A percentile compares a stretch with the other conserved stretches of the same genome.
Evolutionary conservation across 53 echinoderm and acorn worm genomes (phyloP).

Genomic region (Paelopatides confundens): DNA sequence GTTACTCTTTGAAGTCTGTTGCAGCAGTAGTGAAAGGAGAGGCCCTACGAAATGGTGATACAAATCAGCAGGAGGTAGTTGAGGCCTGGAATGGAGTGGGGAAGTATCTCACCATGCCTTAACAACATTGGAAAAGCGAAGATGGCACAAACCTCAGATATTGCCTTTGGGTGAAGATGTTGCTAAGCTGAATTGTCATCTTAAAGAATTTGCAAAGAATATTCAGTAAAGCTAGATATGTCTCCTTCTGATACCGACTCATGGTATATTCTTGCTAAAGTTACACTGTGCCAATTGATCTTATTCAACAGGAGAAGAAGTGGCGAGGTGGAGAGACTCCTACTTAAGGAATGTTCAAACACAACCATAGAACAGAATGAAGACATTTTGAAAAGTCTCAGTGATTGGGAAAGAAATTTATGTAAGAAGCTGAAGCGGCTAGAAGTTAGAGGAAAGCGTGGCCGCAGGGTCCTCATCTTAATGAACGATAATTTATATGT

Average conservation of each 20-base stretch:
- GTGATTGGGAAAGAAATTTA: slow-evolving; percentile 42
- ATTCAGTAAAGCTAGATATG: not conserved
- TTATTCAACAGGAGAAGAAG: slow-evolving; percentile 58
- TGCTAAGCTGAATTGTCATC: not conserved
- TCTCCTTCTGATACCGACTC: not conserved
- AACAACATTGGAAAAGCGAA: slow-evolving; percentile 26
- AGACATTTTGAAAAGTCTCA: slow-evolving; percentile 34
- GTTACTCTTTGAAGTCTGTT: slow-evolving; percentile 50
- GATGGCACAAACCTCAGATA: slow-evolving; percentile 52
- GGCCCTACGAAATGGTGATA: slow-evolving; percentile 18
- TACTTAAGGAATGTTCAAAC: slow-evolving; percentile 5
- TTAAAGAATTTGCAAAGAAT: slow-evolving; percentile 12
- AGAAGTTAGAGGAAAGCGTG: slow-evolving; percentile 65
- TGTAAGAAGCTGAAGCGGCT: slow-evolving; percentile 55
- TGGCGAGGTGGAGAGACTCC: slow-evolving; percentile 58
- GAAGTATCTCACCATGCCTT: slow-evolving; percentile 43
- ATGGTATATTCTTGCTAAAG: slow-evolving; percentile 23
- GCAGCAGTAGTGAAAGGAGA: slow-evolving; percentile 54
- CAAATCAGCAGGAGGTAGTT: not conserved
- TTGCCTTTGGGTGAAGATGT: slow-evolving; percentile 28
- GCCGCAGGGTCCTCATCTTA: slow-evolving; percentile 63
- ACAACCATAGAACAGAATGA: slow-evolving; percentile 15
- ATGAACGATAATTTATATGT: slow-evolving; percentile 3
- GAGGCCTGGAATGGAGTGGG: slow-evolving; percentile 50
- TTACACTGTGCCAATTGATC: slow-evolving; percentile 34